phyloP scores from a whole-genome alignment of 2,113 vertebrate species.

The Tamias sibiricus region DNA sequence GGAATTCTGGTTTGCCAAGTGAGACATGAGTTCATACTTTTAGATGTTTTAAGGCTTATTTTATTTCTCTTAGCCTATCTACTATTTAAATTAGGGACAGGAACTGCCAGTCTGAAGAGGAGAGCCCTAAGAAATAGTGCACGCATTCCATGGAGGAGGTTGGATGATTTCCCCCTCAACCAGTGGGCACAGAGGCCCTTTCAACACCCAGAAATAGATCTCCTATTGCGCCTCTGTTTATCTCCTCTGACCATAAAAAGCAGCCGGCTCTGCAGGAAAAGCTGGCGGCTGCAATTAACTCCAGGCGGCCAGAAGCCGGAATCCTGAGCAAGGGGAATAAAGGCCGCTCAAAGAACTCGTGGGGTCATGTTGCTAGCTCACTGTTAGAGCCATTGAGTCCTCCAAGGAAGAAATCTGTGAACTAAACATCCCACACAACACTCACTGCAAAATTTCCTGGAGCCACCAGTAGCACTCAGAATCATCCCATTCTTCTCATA shows the following conservation, averaged over 20 bases:
- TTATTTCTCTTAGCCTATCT: not conserved
- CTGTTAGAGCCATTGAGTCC: not conserved
- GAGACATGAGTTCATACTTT: not conserved
- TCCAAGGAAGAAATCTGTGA: constrained; percentile 31
- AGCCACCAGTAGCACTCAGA: not conserved
- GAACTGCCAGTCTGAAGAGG: not conserved
- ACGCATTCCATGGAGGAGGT: not conserved
- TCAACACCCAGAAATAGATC: constrained; percentile 76
- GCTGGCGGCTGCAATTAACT: constrained; percentile 60
- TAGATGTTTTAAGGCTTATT: not conserved
- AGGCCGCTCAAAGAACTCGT: constrained; percentile 5
- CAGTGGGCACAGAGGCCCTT: constrained; percentile 66
- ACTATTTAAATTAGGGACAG: not conserved
- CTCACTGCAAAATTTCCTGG: not conserved
- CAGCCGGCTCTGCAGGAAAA: constrained; percentile 64
- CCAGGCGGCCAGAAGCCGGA: constrained; percentile 37
- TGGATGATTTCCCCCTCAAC: not conserved
- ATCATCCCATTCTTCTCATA: not conserved
- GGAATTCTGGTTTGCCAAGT: not conserved
- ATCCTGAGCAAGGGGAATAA: constrained; percentile 17
- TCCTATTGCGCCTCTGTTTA: constrained; percentile 67
- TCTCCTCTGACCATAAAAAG: constrained; percentile 73
- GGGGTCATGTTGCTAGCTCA: constrained; percentile 28
- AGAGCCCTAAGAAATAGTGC: not conserved
- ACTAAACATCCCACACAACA: not conserved